Evolutionary conservation across 2,797 vertebrate species (phyloP).

Genomic region (Hoplostethus atlanticus): DNA sequence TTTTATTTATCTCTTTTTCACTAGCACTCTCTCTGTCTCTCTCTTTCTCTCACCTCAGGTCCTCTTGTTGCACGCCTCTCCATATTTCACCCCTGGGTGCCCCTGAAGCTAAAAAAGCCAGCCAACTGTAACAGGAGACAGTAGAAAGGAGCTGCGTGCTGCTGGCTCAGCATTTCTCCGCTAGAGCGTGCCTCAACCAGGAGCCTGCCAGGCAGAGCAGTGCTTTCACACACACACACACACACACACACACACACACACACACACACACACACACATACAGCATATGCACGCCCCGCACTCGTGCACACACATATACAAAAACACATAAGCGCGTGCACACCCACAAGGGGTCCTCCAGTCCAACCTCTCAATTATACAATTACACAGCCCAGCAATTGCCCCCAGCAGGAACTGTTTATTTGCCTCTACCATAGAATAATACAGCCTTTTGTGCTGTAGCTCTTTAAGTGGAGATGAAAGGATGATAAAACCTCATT

Average conservation of each 20-base stretch:
- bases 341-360: slow-evolving; percentile 56
- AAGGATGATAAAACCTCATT: slow-evolving; percentile 72
- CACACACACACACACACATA: slow-evolving; percentile 24
- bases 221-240: slow-evolving; percentile 31
- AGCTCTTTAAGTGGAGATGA: slow-evolving; percentile 63
- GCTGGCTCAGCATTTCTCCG: slow-evolving; percentile 81
- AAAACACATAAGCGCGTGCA: slow-evolving; percentile 13
- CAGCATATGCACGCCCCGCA: slow-evolving; percentile 9
- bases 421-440: slow-evolving; percentile 74
- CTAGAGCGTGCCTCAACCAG: slow-evolving; percentile 64
- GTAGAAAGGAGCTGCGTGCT: slow-evolving; percentile 68
- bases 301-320: slow-evolving; percentile 8
- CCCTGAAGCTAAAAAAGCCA: slow-evolving; percentile 72
- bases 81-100: slow-evolving; percentile 79
- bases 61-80: slow-evolving; percentile 73
- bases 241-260: slow-evolving; percentile 32
- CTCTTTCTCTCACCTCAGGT: slow-evolving; percentile 50
- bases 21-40: background rate
- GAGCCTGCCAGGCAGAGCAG: slow-evolving; percentile 60
- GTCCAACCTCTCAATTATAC: slow-evolving; percentile 81
- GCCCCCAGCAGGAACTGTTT: slow-evolving; percentile 79
- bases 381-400: slow-evolving; percentile 79
- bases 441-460: slow-evolving; percentile 75
- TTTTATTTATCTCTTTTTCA: slow-evolving; percentile 39
- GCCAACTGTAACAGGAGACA: slow-evolving; percentile 79